Base-by-base conservation (phyloP, 2,113 vertebrate species). In the Cariama cristata region DNA sequence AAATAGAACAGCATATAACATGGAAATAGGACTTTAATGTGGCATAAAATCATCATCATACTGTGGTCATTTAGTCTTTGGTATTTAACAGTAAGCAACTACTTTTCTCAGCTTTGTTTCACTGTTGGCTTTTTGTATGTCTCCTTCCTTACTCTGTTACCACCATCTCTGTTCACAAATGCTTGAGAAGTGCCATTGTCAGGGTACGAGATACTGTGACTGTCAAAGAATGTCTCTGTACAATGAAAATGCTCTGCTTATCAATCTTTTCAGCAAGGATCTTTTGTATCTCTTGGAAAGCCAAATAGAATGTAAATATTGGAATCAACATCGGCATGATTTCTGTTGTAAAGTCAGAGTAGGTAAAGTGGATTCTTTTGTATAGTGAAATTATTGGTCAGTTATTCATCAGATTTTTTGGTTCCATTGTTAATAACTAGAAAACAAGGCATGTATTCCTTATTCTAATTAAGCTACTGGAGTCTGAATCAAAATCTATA, bases 311-410 rank as follows among this genome's bases (percentile, higher is more conserved):
- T 14, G 10, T 38, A 91, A 64, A 52, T 63, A 47, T 17, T 59
- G 6, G 14, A 64, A 73, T 80, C 86, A 88, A 18, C 21, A 15
- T 16, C 3, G 3, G 8, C 59, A 27, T 3, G 5, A 67, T 60
- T 80, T 60, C 30, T 20, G 7, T 50, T 79, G 8, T 47, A 45
- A 35, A 87, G 22, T 30, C 22, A 58, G 35, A 63, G 22, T 23
- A 63, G 6, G 18, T 35, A 55, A 87, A 16, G 2, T 3, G 72
- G 17, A 45, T 64, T 47, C 7, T 67, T 79, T 72, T 12, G 33
- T 44, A 20, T 5, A 30, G 18, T 20, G 45, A 74, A 86, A 35
- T 38, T 56, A 22, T 18, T 0, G 0, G 0, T 52, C 9, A 53
- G 40, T 38, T 76, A 40, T 44, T 72, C 2, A 53, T 59, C 9